These are phyloP conservation scores for Morpho helenor DNA, from an alignment of 2,888 invertebrate genomes.

Conservation along the genomic window DNA sequence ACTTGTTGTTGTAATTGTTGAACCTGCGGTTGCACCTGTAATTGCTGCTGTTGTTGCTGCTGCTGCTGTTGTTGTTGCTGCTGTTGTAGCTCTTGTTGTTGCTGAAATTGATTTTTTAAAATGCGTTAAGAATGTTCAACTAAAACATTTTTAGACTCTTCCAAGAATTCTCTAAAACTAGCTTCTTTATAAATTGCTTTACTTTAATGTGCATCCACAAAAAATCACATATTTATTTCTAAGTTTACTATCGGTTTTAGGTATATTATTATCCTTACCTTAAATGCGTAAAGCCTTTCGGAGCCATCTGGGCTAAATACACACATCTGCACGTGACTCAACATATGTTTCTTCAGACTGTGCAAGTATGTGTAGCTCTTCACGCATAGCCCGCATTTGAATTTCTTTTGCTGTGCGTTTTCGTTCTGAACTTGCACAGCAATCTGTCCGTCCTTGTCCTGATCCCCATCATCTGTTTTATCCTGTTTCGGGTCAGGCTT, in stretches of 20 bases:
- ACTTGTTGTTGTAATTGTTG: slow-evolving; percentile 59
- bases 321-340: slow-evolving; percentile 56
- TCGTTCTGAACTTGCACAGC: slow-evolving; percentile 8
- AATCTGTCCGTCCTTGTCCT: slow-evolving; percentile 14
- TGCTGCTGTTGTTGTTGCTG: slow-evolving; percentile 44
- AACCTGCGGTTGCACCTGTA: slow-evolving; percentile 62
- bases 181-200: no score
- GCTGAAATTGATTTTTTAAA: slow-evolving; percentile 25
- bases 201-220: no score
- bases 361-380: slow-evolving; percentile 73
- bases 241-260: no score
- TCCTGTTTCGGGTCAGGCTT: slow-evolving; percentile 11
- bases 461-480: slow-evolving; percentile 11
- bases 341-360: slow-evolving; percentile 71
- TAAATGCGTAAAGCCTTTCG: slow-evolving; percentile 28
- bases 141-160: no score
- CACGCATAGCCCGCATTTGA: slow-evolving; percentile 65
- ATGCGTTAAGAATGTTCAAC: no score
- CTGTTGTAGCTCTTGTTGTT: slow-evolving; percentile 43
- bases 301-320: slow-evolving; percentile 30
- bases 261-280: slow-evolving; percentile 18
- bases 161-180: no score
- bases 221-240: no score
- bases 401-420: slow-evolving; percentile 44
- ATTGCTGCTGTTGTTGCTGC: slow-evolving; percentile 40